phyloP scores from a whole-genome alignment of 2,113 vertebrate genomes.

The Xiphorhynchus elegans region DNA sequence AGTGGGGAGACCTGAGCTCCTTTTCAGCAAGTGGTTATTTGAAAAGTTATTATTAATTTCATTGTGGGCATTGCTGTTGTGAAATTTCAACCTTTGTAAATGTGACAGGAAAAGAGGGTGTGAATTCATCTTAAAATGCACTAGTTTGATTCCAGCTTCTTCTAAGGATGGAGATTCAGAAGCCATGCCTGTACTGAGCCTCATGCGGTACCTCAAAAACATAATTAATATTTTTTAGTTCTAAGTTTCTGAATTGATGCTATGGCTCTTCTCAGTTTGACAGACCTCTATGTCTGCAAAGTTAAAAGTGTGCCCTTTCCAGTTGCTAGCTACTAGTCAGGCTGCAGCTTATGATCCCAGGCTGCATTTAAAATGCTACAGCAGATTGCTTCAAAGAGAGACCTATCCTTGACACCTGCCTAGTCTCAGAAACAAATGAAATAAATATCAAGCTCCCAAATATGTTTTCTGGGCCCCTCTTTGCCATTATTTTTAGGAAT shows the following conservation, averaged over 20 bases:
- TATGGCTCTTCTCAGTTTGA: not conserved
- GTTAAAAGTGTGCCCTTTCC: not conserved
- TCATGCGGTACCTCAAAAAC: rapidly evolving
- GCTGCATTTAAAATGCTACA: not conserved
- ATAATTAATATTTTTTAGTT: not conserved
- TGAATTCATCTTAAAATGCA: not conserved
- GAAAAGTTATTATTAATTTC: not conserved
- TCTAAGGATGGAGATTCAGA: not conserved
- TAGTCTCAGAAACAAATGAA: not conserved
- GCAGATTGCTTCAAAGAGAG: not conserved
- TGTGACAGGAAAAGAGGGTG: not conserved
- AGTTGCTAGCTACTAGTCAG: not conserved
- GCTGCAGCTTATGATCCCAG: not conserved
- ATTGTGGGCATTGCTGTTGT: not conserved
- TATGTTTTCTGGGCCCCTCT: not conserved
- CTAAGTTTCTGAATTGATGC: not conserved
- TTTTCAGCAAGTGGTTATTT: not conserved
- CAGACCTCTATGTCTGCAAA: not conserved
- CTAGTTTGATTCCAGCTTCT: not conserved
- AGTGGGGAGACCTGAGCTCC: not conserved
- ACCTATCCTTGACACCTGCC: not conserved
- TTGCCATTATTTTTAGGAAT: not conserved
- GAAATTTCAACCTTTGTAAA: not conserved
- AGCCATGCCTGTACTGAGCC: not conserved
- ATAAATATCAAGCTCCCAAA: not conserved